phyloP scores from a whole-genome alignment of 30 jellyfish, hydroid and myxozoan genomes.

The Clytia hemisphaerica region DNA sequence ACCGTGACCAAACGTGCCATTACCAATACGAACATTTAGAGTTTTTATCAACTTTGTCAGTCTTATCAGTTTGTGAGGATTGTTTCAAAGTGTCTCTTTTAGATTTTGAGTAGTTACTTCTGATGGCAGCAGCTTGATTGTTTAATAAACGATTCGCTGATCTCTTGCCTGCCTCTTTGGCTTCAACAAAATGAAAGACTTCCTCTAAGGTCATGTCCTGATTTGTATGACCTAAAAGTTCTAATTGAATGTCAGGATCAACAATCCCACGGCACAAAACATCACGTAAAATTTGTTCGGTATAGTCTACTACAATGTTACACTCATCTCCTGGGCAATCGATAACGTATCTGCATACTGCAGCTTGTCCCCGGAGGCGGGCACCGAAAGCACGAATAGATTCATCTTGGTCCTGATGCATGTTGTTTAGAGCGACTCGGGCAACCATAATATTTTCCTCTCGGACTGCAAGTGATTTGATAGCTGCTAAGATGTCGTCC shows the following conservation, averaged over 20 bases:
- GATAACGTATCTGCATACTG: constrained; percentile 12
- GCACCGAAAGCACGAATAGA: constrained; percentile 21
- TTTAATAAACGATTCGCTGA: constrained; percentile 21
- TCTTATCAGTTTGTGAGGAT: neutral
- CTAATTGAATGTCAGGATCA: constrained; percentile 28
- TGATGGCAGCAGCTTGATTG: constrained; percentile 15
- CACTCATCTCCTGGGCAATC: constrained; percentile 32
- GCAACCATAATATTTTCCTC: constrained; percentile 29
- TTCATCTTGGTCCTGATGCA: constrained; percentile 16
- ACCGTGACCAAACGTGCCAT: constrained; percentile 12
- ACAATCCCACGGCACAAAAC: constrained; percentile 16
- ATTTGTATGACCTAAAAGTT: constrained; percentile 21
- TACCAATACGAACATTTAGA: constrained; percentile 2
- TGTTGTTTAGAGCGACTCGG: constrained; percentile 6
- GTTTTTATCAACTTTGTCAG: neutral
- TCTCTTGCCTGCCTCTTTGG: constrained; percentile 37
- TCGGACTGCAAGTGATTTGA: constrained; percentile 9
- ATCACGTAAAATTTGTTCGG: constrained; percentile 33
- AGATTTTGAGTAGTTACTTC: neutral
- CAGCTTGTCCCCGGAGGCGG: constrained; percentile 27
- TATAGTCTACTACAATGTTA: neutral
- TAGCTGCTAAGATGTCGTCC: constrained; percentile 10
- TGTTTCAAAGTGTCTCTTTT: neutral
- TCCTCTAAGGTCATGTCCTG: too few species aligned
- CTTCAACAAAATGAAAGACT: constrained; percentile 6